Conservation (phyloP, 2,888 invertebrate genomes). For the Panzeria rudis region DNA sequence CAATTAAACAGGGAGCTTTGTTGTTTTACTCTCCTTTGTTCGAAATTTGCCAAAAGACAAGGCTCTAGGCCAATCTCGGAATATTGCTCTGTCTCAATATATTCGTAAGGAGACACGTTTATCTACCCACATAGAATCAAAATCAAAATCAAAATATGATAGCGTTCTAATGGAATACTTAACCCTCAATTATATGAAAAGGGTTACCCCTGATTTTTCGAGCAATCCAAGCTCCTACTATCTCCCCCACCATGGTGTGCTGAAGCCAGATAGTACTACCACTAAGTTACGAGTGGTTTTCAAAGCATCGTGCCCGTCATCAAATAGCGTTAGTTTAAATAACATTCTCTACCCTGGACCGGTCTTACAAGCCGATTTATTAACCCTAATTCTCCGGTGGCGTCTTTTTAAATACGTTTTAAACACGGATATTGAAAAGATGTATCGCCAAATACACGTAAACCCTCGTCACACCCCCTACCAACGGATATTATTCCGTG, state of each 20-base stretch:
- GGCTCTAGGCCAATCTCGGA: background rate
- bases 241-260: background rate
- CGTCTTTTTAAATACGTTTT: background rate
- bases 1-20: background rate
- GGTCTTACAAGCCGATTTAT: conserved; percentile 1
- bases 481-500: background rate
- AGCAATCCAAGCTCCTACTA: background rate
- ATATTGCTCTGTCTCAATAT: background rate
- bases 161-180: background rate
- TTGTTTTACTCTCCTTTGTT: background rate
- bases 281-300: background rate
- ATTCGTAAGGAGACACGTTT: background rate
- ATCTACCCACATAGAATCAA: background rate
- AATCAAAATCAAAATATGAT: background rate
- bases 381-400: background rate
- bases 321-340: background rate
- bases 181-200: background rate
- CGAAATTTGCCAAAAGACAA: background rate
- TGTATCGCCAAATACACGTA: background rate
- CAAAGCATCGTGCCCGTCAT: background rate
- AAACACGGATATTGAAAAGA: conserved; percentile 4
- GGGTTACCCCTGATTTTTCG: background rate
- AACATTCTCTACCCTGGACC: background rate
- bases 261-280: background rate
- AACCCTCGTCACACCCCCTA: background rate